Evolutionary conservation across 2,888 invertebrate genomes (phyloP), one percentile per base, ranked within the genome.

Genomic region (Rhabditophanes sp.): DNA sequence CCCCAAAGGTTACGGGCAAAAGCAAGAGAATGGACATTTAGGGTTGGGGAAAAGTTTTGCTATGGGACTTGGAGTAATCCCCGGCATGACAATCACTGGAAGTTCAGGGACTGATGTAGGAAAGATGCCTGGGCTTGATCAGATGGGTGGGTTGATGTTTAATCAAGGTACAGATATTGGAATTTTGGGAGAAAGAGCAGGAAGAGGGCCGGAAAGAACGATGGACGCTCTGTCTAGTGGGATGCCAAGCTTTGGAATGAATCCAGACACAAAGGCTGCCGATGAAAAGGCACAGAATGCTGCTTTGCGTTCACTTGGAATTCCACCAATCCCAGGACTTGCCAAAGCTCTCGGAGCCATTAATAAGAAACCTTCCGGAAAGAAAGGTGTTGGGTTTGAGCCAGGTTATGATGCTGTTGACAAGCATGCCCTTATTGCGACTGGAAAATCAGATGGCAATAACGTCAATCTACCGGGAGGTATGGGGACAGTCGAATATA

Each of bases 1-100:
- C 9, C 56, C 54, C 3, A 42, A 44, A 11, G 56, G 56, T n/a
- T 56, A 55, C 29, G 56, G 56, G 8, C 56, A 56, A 37, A 56
- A 56, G 30, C 56, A 56, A 41, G 45, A 56, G 37, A 54, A 54
- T 31, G 56, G 56, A 25, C 46, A 55, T 16, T 39, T 56, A 11
- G 56, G 56, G 18, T 28, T 53, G 1, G 56, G 56, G 19, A 37
- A 44, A 12, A 48, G 48, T 25, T 53, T 49, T 29, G 53, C 46
- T 15, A 42, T 54, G 30, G 56, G 56, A 29, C 20, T 53, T n/a
- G 56, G 56, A 27, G 41, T 43, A 1, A 46, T 56, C 17, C 56
- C 56, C 6, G 56, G 50, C 37, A 26, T 40, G 15, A 31, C 29
- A 17, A 18, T 40, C 17, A 27, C 27, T 8, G 28, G 31, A 11